Conservation (phyloP, 2,797 vertebrate genomes). For the Enteromius mattozi region DNA sequence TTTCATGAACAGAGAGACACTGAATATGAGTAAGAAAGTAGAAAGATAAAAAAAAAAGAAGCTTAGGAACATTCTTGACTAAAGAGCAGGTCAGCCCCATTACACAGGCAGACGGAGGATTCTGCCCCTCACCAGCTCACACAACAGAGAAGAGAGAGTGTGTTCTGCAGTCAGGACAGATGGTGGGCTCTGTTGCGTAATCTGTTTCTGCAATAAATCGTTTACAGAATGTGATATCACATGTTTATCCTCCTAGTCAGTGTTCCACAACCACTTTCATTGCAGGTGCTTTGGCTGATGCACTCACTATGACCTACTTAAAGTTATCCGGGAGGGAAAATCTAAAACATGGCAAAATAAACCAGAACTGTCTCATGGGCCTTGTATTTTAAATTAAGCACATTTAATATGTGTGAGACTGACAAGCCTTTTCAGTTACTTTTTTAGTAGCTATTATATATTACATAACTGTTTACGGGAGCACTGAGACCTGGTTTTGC, state of each 20-base stretch:
- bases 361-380: constrained; percentile 11
- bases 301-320: constrained; percentile 16
- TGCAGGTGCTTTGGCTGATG: constrained; percentile 21
- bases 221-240: constrained; percentile 45
- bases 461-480: not conserved
- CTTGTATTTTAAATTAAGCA: not conserved
- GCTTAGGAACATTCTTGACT: not conserved
- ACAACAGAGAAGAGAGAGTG: not conserved
- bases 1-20: not conserved
- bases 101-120: constrained; percentile 3
- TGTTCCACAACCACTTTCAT: constrained; percentile 23
- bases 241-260: constrained; percentile 31
- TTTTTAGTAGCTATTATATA: not conserved
- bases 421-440: not conserved
- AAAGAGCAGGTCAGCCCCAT: constrained; percentile 8
- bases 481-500: not conserved
- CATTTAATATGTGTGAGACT: constrained; percentile 8
- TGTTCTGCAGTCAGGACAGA: constrained; percentile 38
- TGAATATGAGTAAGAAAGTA: not conserved
- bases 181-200: constrained; percentile 41
- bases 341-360: constrained; percentile 6
- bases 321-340: not conserved
- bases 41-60: not conserved
- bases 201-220: constrained; percentile 38
- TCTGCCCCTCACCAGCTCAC: not conserved